Evolutionary conservation across 2,797 vertebrate species (phyloP).

Genomic region (Champsocephalus esox): DNA sequence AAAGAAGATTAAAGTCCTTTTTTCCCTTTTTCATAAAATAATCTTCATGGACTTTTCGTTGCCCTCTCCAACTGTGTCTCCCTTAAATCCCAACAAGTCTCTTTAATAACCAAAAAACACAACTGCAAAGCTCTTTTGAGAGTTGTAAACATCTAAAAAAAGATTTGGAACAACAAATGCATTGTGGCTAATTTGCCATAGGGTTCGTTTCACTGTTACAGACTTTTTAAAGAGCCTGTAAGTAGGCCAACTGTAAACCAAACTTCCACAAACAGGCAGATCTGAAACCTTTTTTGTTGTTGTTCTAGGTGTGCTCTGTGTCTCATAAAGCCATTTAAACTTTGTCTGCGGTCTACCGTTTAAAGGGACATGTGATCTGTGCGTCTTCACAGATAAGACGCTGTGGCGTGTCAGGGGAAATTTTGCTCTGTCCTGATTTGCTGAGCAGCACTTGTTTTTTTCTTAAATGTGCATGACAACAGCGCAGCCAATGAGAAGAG

Average conservation of each 20-base stretch:
- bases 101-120: constrained; percentile 3
- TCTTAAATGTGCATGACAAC: constrained; percentile 75
- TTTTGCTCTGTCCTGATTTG: constrained; percentile 74
- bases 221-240: not conserved
- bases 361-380: constrained; percentile 74
- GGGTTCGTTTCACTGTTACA: constrained; percentile 14
- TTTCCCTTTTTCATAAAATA: constrained; percentile 3
- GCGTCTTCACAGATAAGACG: constrained; percentile 69
- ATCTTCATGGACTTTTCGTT: not conserved
- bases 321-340: constrained; percentile 74
- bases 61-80: constrained; percentile 1
- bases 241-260: constrained; percentile 14
- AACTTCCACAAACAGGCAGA: not conserved
- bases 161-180: not conserved
- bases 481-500: constrained; percentile 79
- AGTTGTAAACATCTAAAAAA: not conserved
- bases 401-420: constrained; percentile 54
- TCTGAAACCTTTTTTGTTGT: constrained; percentile 6
- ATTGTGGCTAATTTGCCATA: not conserved
- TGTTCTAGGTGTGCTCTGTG: constrained; percentile 29
- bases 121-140: not conserved
- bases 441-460: constrained; percentile 51
- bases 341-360: constrained; percentile 64
- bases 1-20: not conserved
- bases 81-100: not conserved